These are phyloP conservation scores for Protobothrops mucrosquamatus DNA, from an alignment of 2,113 vertebrate genomes.

Conservation along the genomic window DNA sequence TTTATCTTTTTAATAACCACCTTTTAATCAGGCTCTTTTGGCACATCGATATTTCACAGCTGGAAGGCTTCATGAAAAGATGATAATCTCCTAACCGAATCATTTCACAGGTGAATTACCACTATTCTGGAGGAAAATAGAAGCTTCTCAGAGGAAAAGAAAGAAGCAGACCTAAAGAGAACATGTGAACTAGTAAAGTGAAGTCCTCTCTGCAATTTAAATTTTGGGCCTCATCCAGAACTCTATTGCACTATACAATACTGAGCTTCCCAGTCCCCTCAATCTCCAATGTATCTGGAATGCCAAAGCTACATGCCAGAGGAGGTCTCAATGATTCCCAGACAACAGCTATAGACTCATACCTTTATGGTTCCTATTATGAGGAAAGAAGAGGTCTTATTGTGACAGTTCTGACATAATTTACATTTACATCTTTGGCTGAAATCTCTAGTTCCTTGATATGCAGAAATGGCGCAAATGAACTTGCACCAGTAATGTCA, in stretches of 20 bases:
- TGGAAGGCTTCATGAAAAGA: slow-evolving; percentile 20
- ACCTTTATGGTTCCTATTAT: neutral
- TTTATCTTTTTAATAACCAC: slow-evolving; percentile 6
- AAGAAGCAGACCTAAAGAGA: slow-evolving; percentile 7
- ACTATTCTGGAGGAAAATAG: slow-evolving; percentile 5
- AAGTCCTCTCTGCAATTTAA: neutral
- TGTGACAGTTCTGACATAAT: neutral
- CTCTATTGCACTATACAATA: neutral
- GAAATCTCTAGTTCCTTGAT: neutral
- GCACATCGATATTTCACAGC: slow-evolving; percentile 1
- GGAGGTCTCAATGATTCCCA: neutral
- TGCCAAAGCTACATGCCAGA: neutral
- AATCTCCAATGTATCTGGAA: neutral
- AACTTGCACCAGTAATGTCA: neutral
- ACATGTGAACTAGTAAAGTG: slow-evolving; percentile 9
- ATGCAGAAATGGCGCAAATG: neutral
- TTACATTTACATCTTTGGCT: neutral
- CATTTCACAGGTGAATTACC: slow-evolving; percentile 15
- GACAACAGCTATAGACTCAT: neutral
- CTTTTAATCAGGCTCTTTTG: slow-evolving; percentile 23
- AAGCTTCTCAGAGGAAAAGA: neutral
- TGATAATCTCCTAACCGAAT: slow-evolving; percentile 12
- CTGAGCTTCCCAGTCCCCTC: neutral
- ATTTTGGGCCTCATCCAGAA: neutral
- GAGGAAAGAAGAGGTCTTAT: neutral